Percentiles rank a stretch among this genome's conserved stretches.
Evolutionary conservation across 2,113 vertebrate species (phyloP).

Genomic region (Epinephelus lanceolatus): DNA sequence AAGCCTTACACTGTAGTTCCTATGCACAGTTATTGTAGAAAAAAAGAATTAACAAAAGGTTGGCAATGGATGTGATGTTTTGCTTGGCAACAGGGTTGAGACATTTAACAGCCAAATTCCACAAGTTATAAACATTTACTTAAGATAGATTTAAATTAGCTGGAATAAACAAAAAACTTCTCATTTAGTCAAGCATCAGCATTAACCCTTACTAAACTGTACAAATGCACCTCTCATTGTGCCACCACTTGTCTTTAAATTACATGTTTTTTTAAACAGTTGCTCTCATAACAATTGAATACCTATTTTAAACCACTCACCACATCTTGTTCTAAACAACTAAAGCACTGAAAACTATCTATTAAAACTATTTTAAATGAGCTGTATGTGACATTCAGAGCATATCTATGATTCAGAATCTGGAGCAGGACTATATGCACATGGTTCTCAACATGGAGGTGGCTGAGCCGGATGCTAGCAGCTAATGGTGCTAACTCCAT

Average conservation of each 20-base stretch:
- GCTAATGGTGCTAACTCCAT: too few relatives aligned
- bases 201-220: background rate
- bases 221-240: too few relatives aligned
- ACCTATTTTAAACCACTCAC: background rate
- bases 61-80: background rate
- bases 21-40: background rate
- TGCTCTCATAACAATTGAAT: too few relatives aligned
- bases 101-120: background rate
- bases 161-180: background rate
- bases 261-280: background rate
- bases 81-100: background rate
- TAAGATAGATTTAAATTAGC: background rate
- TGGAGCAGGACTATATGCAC: too few relatives aligned
- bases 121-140: background rate
- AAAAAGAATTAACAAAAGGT: background rate
- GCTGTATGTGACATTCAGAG: too few relatives aligned
- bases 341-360: background rate
- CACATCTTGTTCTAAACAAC: background rate
- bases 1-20: background rate
- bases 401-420: too few relatives aligned
- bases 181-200: background rate
- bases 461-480: too few relatives aligned
- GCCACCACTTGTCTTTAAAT: background rate
- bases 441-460: too few relatives aligned
- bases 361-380: too few relatives aligned